Conservation (phyloP, 1,140 invertebrate species). For the Apis dorsata region DNA sequence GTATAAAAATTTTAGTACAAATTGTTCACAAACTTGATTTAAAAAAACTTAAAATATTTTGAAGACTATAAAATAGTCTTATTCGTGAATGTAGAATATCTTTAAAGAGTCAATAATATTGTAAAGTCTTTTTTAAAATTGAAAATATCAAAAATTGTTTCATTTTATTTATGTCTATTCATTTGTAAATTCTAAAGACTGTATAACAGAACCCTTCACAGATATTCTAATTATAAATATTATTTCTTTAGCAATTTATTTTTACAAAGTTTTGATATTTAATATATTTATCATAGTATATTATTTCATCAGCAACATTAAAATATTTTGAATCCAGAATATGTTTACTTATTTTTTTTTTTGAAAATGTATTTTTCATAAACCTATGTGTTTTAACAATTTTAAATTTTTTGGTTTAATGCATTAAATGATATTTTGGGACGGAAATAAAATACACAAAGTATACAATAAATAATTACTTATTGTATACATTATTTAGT, state of each 20-base stretch:
- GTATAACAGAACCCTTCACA: background rate
- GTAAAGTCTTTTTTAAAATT: background rate
- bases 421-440: background rate
- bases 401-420: background rate
- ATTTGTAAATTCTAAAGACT: background rate
- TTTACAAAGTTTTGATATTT: slow-evolving; percentile 19
- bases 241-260: background rate
- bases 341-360: background rate
- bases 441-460: slow-evolving; percentile 11
- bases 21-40: background rate
- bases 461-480: slow-evolving; percentile 25
- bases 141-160: background rate
- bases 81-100: background rate
- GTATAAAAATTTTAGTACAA: background rate
- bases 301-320: background rate
- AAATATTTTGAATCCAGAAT: slow-evolving; percentile 24
- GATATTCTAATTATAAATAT: slow-evolving; percentile 5
- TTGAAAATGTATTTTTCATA: background rate
- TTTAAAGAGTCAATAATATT: slow-evolving; percentile 13
- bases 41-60: background rate
- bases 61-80: background rate
- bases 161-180: background rate
- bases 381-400: slow-evolving; percentile 7
- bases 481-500: slow-evolving; percentile 12
- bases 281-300: slow-evolving; percentile 1